Evolutionary conservation across 2,113 vertebrate species (phyloP).

Genomic region (Trogon surrucura): DNA sequence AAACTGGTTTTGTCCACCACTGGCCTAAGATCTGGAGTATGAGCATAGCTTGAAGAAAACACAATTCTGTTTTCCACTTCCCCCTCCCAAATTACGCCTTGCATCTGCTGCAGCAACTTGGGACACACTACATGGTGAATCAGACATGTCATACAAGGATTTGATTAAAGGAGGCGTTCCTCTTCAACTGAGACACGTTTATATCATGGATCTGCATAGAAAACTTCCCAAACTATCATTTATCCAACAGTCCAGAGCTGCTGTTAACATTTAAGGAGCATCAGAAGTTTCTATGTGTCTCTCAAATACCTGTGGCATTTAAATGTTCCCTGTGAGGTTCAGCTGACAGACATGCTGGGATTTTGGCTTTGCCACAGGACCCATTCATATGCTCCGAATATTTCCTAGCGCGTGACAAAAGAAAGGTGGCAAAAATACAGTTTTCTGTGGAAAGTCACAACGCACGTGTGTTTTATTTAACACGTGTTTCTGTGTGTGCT

Average conservation of each 20-base stretch:
- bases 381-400: neutral
- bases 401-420: neutral
- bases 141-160: conserved; percentile 18
- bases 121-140: neutral
- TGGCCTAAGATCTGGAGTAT: neutral
- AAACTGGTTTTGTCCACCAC: neutral
- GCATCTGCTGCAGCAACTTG: neutral
- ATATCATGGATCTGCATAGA: conserved; percentile 29
- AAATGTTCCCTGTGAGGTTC: conserved; percentile 6
- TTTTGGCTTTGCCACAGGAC: neutral
- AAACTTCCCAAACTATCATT: neutral
- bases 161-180: conserved; percentile 21
- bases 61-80: neutral
- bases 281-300: conserved; percentile 40
- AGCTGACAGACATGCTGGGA: neutral
- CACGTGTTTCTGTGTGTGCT: neutral
- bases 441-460: neutral
- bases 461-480: neutral
- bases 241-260: neutral
- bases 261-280: conserved; percentile 52
- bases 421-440: neutral
- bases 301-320: conserved; percentile 30
- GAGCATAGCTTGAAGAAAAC: neutral
- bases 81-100: neutral
- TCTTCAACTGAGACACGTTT: neutral